Evolutionary conservation across 1,140 invertebrate species (phyloP), one percentile per base, ranked within the genome.

Genomic region (Trissolcus basalis): DNA sequence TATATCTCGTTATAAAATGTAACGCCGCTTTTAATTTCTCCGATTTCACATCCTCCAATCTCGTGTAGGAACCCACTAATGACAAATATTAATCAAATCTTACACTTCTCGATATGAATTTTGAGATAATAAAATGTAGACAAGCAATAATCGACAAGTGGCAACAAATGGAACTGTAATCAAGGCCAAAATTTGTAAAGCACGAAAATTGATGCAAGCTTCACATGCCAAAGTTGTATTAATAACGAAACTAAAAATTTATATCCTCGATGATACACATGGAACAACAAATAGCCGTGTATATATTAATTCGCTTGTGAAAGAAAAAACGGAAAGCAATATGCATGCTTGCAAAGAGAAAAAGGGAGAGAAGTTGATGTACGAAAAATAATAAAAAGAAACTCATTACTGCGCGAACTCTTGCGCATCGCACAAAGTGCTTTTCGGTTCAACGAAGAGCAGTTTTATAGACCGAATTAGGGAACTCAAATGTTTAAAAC

Each of bases 401-500:
- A n/a, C n/a, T n/a, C n/a, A n/a, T n/a, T 27, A 27, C 19, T 27
- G 19, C 19, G n/a, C n/a, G n/a, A n/a, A 27, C 2, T 27, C 1
- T 6, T 27, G 19, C 19, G 6, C 19, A 27, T 27, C 19, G 19
- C 60, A 64, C 49, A 64, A 53, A 44, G 33, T 16, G 45, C 56
- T 50, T 45, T 50, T 60, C 13, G 7, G 35, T 14, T 50, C 6
- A 9, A n/a, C 9, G 15, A 3, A 10, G 32, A 50, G 49, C 41
- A 54, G 36, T 47, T 64, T 54, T n/a, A 54, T 36, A 27, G 15
- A 41, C 61, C 61, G 51, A 65, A 65, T 67, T 50, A 67, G 64
- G 1, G 32, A 58, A 48, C 36, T 39, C 9, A 9, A 39, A 39
- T n/a, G n/a, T 39, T 1, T 27, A 27, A 39, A 39, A 11, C 36